These are phyloP conservation scores for Pogonognathellus flavescens DNA, from an alignment of 1,140 invertebrate genomes.

Conservation along the genomic window DNA sequence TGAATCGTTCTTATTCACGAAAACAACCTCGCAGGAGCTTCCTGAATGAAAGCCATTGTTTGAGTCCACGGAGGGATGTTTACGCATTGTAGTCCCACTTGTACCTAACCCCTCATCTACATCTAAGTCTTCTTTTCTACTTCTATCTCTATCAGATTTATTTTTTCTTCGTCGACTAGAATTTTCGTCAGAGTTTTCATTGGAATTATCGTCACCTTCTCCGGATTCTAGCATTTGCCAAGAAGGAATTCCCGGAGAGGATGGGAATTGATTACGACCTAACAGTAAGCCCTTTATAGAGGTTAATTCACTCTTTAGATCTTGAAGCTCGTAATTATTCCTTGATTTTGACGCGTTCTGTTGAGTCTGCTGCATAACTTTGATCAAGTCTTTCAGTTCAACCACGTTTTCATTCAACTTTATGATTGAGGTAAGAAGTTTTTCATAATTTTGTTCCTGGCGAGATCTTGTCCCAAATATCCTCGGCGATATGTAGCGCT, in stretches of 20 bases:
- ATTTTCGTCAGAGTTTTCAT: conserved; percentile 53
- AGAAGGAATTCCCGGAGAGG: conserved; percentile 64
- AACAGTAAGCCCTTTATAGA: conserved; percentile 63
- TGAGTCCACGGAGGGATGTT: conserved; percentile 64
- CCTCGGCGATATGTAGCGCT: conserved; percentile 63
- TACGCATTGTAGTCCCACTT: conserved; percentile 30
- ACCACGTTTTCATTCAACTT: conserved; percentile 61
- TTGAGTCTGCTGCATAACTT: conserved; percentile 32
- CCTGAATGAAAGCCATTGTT: conserved; percentile 65
- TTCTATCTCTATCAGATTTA: conserved; percentile 57
- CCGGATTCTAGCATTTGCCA: conserved; percentile 63
- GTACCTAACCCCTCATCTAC: not conserved
- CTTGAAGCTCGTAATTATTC: conserved; percentile 58
- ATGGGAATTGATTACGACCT: conserved; percentile 62
- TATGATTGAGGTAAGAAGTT: conserved; percentile 54
- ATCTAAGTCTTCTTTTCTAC: conserved; percentile 47
- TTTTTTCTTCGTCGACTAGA: conserved; percentile 46
- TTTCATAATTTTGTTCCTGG: conserved; percentile 63
- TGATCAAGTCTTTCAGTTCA: conserved; percentile 62
- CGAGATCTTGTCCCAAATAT: conserved; percentile 62
- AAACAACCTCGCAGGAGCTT: conserved; percentile 66
- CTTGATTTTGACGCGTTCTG: not conserved
- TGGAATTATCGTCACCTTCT: conserved; percentile 53
- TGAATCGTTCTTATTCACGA: conserved; percentile 60
- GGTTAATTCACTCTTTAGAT: conserved; percentile 60